Evolutionary conservation across 2,888 invertebrate species (phyloP).

Genomic region (Idaea biselata): DNA sequence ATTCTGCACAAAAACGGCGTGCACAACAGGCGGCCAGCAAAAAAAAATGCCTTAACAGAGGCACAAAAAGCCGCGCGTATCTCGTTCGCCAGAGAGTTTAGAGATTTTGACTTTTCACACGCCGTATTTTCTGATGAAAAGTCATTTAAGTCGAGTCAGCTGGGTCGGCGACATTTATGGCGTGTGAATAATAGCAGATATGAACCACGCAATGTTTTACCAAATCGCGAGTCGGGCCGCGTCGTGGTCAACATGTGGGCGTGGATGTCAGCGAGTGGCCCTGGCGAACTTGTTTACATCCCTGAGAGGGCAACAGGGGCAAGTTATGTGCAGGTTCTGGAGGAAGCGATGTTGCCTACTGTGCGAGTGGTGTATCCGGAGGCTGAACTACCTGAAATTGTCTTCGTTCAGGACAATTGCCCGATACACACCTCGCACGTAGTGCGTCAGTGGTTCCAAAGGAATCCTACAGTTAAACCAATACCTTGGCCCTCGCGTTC

Average conservation of each 20-base stretch:
- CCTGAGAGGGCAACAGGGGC: neutral
- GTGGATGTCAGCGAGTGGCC: neutral
- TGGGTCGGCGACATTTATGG: neutral
- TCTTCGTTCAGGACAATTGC: constrained; percentile 19
- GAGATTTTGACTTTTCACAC: no score
- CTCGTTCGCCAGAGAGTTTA: no score
- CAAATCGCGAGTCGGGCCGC: neutral
- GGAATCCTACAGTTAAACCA: neutral
- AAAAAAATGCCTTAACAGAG: no score
- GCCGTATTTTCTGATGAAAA: neutral
- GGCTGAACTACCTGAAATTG: constrained; percentile 12
- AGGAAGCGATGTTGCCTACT: constrained; percentile 17
- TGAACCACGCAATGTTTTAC: neutral
- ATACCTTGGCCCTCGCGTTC: neutral
- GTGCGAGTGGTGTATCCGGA: constrained; percentile 19
- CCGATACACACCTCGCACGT: neutral
- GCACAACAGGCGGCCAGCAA: no score
- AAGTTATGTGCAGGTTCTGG: neutral
- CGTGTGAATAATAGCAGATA: neutral
- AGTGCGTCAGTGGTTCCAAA: neutral
- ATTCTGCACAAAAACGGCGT: no score
- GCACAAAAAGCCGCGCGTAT: no score
- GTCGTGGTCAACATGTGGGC: neutral
- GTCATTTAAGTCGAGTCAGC: neutral
- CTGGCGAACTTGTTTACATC: neutral